These are phyloP conservation scores for Aldrovandia affinis DNA, from an alignment of 2,797 vertebrate species.

Conservation along the genomic window DNA sequence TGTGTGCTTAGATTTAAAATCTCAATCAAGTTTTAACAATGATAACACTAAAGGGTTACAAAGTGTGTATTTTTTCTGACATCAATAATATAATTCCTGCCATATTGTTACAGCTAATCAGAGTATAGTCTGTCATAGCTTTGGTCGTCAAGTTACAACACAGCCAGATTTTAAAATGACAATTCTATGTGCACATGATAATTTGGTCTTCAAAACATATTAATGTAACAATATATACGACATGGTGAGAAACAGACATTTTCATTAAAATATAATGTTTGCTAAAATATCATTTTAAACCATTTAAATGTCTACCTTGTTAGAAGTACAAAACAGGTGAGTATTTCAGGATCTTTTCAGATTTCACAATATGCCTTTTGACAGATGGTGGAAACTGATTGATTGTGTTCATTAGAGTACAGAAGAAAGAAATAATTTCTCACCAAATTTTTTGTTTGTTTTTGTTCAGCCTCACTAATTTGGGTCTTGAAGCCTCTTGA, in stretches of 20 bases:
- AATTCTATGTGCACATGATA: no score
- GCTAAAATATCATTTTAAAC: not conserved
- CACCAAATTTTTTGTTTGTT: not conserved
- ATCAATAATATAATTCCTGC: no score
- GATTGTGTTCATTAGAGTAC: not conserved
- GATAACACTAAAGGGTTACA: no score
- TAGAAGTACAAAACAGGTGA: not conserved
- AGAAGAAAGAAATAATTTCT: not conserved
- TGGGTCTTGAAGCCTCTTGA: not conserved
- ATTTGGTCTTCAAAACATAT: no score
- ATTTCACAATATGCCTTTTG: not conserved
- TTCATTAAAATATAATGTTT: constrained; percentile 2
- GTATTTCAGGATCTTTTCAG: not conserved
- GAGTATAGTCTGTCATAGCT: no score
- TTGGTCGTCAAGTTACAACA: no score
- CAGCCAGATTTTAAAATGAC: no score
- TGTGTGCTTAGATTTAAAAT: no score
- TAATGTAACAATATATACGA: no score
- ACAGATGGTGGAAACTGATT: not conserved
- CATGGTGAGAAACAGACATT: not conserved
- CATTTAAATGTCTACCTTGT: not conserved
- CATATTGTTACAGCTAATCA: no score
- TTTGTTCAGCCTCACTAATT: not conserved
- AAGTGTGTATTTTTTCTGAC: no score
- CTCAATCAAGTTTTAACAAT: no score